phyloP scores from a whole-genome alignment of 2,888 invertebrate species.

The Drosophila lutescens region DNA sequence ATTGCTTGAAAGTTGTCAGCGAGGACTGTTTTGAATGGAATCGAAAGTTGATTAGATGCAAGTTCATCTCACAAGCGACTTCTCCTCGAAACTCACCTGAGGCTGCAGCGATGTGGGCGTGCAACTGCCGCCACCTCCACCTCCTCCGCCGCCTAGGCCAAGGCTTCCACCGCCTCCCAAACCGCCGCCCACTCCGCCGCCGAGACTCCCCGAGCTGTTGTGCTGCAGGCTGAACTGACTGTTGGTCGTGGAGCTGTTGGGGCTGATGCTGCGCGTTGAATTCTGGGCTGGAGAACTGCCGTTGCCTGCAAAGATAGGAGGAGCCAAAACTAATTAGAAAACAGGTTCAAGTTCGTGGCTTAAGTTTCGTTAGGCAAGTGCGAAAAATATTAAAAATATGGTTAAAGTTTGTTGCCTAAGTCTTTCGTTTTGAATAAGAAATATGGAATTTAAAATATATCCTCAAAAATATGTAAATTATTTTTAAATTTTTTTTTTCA shows the following conservation, averaged over 20 bases:
- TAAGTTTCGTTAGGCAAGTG: conserved; percentile 33
- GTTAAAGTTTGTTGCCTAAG: no score
- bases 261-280: conserved; percentile 85
- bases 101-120: conserved; percentile 84
- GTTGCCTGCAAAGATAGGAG: conserved; percentile 80
- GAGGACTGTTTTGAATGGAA: conserved; percentile 74
- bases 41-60: conserved; percentile 4
- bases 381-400: no score
- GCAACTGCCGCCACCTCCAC: conserved; percentile 75
- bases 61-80: not conserved
- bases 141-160: conserved; percentile 53
- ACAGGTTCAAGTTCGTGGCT: conserved; percentile 60
- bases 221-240: conserved; percentile 85
- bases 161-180: conserved; percentile 44
- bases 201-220: conserved; percentile 84
- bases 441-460: no score
- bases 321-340: conserved; percentile 20
- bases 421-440: no score
- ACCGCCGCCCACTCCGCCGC: conserved; percentile 58
- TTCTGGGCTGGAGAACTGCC: conserved; percentile 85
- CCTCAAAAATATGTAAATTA: conserved; percentile 2
- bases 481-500: not conserved
- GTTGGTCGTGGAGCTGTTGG: conserved; percentile 84
- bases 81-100: conserved; percentile 74
- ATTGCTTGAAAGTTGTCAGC: conserved; percentile 84